Evolutionary conservation across 2,797 vertebrate genomes (phyloP).

Genomic region (Sebastes paucispinis): DNA sequence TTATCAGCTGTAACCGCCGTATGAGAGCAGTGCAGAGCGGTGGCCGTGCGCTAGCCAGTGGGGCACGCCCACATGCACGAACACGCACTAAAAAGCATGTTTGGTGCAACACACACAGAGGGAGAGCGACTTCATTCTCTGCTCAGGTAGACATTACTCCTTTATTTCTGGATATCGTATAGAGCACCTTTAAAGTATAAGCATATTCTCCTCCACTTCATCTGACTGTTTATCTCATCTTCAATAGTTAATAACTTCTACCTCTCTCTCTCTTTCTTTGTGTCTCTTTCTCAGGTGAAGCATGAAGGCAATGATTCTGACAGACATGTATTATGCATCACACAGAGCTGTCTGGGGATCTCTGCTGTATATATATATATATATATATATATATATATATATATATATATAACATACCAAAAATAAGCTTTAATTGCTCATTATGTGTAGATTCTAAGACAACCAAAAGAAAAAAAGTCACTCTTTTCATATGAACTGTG

Average conservation of each 20-base stretch:
- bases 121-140: too few relatives aligned
- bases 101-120: too few relatives aligned
- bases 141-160: too few relatives aligned
- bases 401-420: background rate
- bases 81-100: too few relatives aligned
- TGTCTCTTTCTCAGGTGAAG: slow-evolving; percentile 13
- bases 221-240: background rate
- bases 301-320: slow-evolving; percentile 22
- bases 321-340: slow-evolving; percentile 49
- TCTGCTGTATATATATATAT: background rate
- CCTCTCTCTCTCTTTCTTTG: background rate
- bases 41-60: too few relatives aligned
- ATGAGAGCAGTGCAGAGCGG: too few relatives aligned
- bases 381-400: too few relatives aligned
- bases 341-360: slow-evolving; percentile 8
- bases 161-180: too few relatives aligned
- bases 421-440: slow-evolving; percentile 1
- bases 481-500: background rate
- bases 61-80: too few relatives aligned
- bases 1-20: too few relatives aligned
- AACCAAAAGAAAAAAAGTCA: background rate
- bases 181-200: background rate
- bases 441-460: background rate
- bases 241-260: background rate
- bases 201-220: background rate